Evolutionary conservation across 2,797 vertebrate genomes (phyloP).

Genomic region (Cetoscarus ocellatus): DNA sequence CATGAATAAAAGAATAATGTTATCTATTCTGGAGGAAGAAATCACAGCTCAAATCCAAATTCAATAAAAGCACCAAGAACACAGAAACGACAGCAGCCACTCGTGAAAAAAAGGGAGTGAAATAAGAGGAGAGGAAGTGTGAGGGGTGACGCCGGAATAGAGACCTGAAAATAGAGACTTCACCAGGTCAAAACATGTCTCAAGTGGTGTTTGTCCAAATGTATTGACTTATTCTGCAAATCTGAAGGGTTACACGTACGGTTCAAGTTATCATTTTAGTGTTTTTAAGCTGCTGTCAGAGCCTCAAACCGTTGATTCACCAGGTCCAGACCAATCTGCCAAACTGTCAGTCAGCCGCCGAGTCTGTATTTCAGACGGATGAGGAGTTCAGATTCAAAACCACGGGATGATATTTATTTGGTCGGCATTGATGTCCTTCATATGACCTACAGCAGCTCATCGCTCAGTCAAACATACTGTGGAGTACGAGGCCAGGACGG

Average conservation of each 20-base stretch:
- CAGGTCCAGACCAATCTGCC: background rate
- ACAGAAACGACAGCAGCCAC: background rate
- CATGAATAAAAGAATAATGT: background rate
- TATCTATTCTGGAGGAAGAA: background rate
- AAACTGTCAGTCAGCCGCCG: background rate
- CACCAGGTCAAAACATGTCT: background rate
- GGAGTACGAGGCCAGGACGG: background rate
- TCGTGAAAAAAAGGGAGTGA: background rate
- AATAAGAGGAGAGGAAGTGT: background rate
- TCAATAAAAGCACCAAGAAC: background rate
- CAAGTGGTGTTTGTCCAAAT: background rate
- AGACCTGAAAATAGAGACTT: background rate
- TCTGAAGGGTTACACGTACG: background rate
- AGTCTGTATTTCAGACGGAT: constrained; percentile 10
- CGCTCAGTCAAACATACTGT: constrained; percentile 3
- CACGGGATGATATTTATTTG: background rate
- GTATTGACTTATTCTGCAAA: background rate
- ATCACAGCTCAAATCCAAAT: background rate
- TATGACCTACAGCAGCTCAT: background rate
- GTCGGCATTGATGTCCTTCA: background rate
- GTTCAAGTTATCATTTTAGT: background rate
- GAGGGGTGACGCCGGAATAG: background rate
- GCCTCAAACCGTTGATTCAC: background rate
- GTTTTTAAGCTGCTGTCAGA: background rate
- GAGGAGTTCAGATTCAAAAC: constrained; percentile 4